Evolutionary conservation across 2,888 invertebrate species (phyloP).

Genomic region (Andrena marginata): DNA sequence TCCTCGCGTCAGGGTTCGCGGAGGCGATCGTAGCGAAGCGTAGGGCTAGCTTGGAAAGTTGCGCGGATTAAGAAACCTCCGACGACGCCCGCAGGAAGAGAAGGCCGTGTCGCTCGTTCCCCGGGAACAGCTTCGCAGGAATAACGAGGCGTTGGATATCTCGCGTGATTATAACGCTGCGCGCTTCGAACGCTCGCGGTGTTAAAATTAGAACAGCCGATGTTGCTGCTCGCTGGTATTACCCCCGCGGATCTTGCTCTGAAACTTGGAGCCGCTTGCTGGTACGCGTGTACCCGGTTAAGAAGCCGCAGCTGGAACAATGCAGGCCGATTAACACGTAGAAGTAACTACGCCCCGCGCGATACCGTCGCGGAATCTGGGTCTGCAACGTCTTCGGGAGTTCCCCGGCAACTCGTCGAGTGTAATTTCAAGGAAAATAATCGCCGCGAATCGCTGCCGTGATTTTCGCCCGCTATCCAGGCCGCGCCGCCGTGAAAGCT

Average conservation of each 20-base stretch:
- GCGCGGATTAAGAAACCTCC: neutral
- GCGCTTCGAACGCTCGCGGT: neutral
- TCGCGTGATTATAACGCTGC: neutral
- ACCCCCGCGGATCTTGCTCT: neutral
- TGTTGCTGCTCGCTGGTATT: slow-evolving; percentile 5
- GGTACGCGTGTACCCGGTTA: slow-evolving; percentile 8
- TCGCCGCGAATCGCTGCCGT: neutral
- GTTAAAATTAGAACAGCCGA: slow-evolving; percentile 22
- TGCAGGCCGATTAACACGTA: slow-evolving; percentile 12
- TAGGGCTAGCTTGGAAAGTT: neutral
- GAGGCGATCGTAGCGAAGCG: neutral
- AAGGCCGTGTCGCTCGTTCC: neutral
- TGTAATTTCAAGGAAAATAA: neutral
- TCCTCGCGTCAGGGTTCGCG: neutral
- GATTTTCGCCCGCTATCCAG: neutral
- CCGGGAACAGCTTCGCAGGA: neutral
- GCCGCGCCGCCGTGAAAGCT: too few relatives aligned
- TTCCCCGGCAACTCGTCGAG: neutral
- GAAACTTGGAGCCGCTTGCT: slow-evolving; percentile 2
- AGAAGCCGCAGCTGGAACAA: slow-evolving; percentile 25
- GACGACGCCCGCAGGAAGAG: neutral
- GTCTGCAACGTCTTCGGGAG: neutral
- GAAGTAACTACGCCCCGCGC: neutral
- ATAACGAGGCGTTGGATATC: neutral
- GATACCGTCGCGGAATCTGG: neutral